A percentile compares a stretch with the other conserved stretches of the same genome.
Conservation (phyloP, 2,113 vertebrate genomes). For the Pelodiscus sinensis region DNA sequence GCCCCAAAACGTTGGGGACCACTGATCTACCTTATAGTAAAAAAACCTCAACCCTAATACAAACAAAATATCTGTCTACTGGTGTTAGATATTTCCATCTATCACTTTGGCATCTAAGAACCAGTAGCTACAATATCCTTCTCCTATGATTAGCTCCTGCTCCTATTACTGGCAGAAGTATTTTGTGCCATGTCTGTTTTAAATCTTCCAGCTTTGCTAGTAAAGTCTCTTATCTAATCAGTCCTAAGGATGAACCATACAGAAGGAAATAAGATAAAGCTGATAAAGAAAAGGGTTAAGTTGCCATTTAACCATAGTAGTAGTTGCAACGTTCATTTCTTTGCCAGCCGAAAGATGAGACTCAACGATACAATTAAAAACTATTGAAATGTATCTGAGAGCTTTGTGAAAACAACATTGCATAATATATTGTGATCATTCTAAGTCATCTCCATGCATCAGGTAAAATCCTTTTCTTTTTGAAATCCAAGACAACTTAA, state of each 20-base stretch:
- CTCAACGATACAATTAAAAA: conserved; percentile 39
- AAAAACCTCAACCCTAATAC: background rate
- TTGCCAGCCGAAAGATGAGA: background rate
- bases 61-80: background rate
- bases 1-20: no score
- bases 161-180: conserved; percentile 19
- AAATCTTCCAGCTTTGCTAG: background rate
- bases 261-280: background rate
- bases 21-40: background rate
- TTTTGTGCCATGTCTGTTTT: background rate
- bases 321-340: conserved; percentile 1
- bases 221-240: background rate
- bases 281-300: conserved; percentile 5
- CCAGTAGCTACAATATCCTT: background rate
- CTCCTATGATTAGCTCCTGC: background rate
- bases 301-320: background rate
- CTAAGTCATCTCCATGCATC: conserved; percentile 44
- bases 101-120: background rate
- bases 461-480: conserved; percentile 66
- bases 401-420: conserved; percentile 51
- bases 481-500: conserved; percentile 70
- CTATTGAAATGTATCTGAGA: conserved; percentile 33
- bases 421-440: conserved; percentile 46
- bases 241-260: background rate
- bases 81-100: background rate